Evolutionary conservation across 1,140 invertebrate species (phyloP), one percentile per base, ranked within the genome.

Genomic region (Myzus persicae): DNA sequence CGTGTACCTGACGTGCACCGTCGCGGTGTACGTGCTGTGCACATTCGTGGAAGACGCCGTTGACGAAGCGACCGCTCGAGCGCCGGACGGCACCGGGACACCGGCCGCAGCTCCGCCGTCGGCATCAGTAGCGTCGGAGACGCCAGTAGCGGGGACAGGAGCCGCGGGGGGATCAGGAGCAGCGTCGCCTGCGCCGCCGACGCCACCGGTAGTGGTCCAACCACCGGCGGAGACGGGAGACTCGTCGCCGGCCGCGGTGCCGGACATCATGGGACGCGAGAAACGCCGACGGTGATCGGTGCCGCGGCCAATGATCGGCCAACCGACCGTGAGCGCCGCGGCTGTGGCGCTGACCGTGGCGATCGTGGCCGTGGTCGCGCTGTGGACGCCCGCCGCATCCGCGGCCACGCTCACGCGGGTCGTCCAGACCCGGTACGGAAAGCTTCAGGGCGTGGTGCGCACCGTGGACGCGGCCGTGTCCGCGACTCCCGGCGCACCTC

Each of bases 371-470:
- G 40, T n/a, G 9, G 48, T 89, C 40, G 14, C 76, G 24, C 84
- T 89, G 31, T 54, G 46, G n/a, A 46, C 46, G 38, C 6, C 48
- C 14, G 42, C 38, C n/a, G 88, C 59, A 38, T 76, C 26, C 31
- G 94, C 46, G 11, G 76, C 84, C 54, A 91, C 93, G 40, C 90
- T 94, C 94, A 97, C 97, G 67, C 96, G 97, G 93, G 97, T 98
- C 93, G 97, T 98, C 36, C 96, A 97, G 93, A 98, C 97, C 0
- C 96, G 97, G 51, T 98, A 98, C 95, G 97, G 98, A 2, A 97
- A 97, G 94, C 95, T 98, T 82, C 97, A 98, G 95, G 98, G 98
- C 20, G 95, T 98, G 7, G 96, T 97, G 93, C 95, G 97, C 94
- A 96, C 97, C 4, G 97, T 98, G 96, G 97, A 97, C 94, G 87